phyloP scores from a whole-genome alignment of 2,888 invertebrate species.

The Chydorus sphaericus region DNA sequence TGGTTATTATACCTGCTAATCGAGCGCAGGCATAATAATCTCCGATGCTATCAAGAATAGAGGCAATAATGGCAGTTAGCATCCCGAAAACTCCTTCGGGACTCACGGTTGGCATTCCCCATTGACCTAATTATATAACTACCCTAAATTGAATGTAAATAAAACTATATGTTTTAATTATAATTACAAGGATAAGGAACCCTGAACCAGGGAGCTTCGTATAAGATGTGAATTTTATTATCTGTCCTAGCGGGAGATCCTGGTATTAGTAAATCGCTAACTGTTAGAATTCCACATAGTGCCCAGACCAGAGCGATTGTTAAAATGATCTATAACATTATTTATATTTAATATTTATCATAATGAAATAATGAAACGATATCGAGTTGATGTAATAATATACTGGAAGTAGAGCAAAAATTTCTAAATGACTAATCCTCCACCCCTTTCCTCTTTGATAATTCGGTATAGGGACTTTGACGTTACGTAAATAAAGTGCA shows the following conservation, averaged over 20 bases:
- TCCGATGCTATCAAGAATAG: constrained; percentile 30
- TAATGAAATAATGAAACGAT: background rate
- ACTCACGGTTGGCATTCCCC: constrained; percentile 27
- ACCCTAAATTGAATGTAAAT: too few species aligned
- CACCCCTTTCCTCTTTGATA: constrained; percentile 43
- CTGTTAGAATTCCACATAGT: constrained; percentile 52
- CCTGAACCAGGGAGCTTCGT: constrained; percentile 63
- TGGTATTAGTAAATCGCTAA: constrained; percentile 42
- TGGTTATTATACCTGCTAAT: constrained; percentile 29
- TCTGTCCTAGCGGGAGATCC: constrained; percentile 61
- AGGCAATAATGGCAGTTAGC: constrained; percentile 25
- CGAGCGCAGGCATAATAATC: constrained; percentile 41
- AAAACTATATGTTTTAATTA: too few species aligned
- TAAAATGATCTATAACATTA: constrained; percentile 48
- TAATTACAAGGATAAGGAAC: constrained; percentile 63
- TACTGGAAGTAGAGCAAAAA: constrained; percentile 68
- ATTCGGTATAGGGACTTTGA: constrained; percentile 42
- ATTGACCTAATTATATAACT: too few species aligned
- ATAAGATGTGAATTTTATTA: constrained; percentile 48
- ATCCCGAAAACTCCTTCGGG: constrained; percentile 26
- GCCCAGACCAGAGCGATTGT: constrained; percentile 64
- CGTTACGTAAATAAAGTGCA: constrained; percentile 58
- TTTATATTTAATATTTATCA: too few species aligned
- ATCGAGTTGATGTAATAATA: constrained; percentile 23
- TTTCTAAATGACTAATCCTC: constrained; percentile 43